Conservation (phyloP, 2,797 vertebrate species). For the Ficedula albicollis region DNA sequence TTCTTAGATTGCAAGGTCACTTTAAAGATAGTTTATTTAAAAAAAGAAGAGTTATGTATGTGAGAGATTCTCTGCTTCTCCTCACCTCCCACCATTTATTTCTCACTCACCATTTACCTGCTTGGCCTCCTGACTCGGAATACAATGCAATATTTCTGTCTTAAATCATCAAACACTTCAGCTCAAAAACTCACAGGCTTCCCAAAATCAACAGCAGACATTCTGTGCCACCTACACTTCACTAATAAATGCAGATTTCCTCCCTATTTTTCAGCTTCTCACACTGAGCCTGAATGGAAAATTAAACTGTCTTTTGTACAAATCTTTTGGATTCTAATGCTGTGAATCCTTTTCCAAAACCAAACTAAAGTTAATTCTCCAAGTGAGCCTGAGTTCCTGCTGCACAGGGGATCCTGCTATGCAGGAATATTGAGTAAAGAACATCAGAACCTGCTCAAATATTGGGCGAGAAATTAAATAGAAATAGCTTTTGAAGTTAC, state of each 20-base stretch:
- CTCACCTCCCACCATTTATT: background rate
- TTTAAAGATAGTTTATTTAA: constrained; percentile 12
- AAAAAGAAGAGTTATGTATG: background rate
- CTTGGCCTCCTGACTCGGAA: background rate
- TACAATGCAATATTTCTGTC: background rate
- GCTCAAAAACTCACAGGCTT: background rate
- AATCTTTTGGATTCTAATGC: background rate
- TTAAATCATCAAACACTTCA: background rate
- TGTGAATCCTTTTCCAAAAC: background rate
- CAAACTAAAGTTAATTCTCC: background rate
- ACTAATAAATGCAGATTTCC: background rate
- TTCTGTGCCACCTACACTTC: background rate
- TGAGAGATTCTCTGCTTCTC: background rate
- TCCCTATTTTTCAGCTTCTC: background rate
- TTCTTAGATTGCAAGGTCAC: constrained; percentile 18
- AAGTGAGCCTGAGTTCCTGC: background rate
- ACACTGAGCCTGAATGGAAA: background rate
- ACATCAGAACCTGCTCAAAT: background rate
- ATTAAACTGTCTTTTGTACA: background rate
- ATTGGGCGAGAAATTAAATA: background rate
- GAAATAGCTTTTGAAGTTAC: background rate
- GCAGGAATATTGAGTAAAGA: background rate
- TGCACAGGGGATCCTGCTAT: background rate
- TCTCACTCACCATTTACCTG: background rate
- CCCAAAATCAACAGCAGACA: background rate